phyloP scores from a whole-genome alignment of 2,797 vertebrate genomes.

The Anguilla megastoma region DNA sequence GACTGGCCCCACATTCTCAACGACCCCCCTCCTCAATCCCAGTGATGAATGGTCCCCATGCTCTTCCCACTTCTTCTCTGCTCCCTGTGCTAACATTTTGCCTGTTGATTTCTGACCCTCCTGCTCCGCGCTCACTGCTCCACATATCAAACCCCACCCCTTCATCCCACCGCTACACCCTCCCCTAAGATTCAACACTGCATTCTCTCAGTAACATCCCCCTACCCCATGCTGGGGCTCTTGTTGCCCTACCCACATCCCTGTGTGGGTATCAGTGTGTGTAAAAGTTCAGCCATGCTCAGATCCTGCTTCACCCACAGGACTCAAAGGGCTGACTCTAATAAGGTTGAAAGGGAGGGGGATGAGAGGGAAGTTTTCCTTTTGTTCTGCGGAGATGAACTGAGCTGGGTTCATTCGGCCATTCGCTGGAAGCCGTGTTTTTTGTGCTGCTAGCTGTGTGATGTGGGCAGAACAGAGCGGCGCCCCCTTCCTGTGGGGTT shows the following conservation, averaged over 20 bases:
- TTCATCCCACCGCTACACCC: not conserved
- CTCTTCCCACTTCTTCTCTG: not conserved
- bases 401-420: not conserved
- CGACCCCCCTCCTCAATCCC: not conserved
- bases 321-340: constrained; percentile 16
- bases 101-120: not conserved
- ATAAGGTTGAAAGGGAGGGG: constrained; percentile 13
- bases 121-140: not conserved
- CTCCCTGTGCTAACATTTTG: not conserved
- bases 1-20: not conserved
- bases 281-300: constrained; percentile 11
- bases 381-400: constrained; percentile 13
- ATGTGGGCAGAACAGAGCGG: not conserved
- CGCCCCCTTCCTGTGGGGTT: constrained; percentile 2
- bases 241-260: constrained; percentile 11
- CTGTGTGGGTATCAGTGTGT: constrained; percentile 10
- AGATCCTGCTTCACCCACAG: not conserved
- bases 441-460: not conserved
- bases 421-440: not conserved
- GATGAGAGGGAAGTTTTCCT: constrained; percentile 25
- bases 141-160: not conserved
- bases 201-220: not conserved
- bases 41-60: not conserved
- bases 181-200: not conserved
- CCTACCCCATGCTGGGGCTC: not conserved